Conservation (phyloP, 2,888 invertebrate genomes). For the Protula sp. region DNA sequence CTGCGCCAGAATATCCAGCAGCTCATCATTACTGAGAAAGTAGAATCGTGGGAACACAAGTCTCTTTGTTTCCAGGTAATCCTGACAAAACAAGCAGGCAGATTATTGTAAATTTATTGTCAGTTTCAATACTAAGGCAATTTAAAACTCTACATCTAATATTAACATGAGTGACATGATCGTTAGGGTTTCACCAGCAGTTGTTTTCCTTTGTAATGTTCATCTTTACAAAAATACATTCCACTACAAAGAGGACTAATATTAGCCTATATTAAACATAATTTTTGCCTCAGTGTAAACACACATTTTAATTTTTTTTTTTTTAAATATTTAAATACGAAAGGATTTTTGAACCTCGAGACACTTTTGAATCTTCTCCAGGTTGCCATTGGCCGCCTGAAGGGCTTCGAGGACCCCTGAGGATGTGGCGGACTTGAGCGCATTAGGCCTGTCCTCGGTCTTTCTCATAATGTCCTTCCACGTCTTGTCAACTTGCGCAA, state of each 20-base stretch:
- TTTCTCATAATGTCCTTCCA: slow-evolving; percentile 53
- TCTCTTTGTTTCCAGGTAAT: slow-evolving; percentile 52
- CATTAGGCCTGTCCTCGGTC: slow-evolving; percentile 51
- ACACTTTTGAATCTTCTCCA: slow-evolving; percentile 53
- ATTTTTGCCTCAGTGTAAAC: too few relatives aligned
- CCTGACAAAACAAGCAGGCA: slow-evolving; percentile 33
- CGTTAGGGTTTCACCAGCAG: too few relatives aligned
- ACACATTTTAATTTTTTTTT: too few relatives aligned
- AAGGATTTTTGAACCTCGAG: slow-evolving; percentile 36
- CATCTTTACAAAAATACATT: too few relatives aligned
- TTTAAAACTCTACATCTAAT: too few relatives aligned
- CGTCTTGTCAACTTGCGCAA: slow-evolving; percentile 47
- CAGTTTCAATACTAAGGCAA: too few relatives aligned
- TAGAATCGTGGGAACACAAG: slow-evolving; percentile 53
- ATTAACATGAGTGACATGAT: too few relatives aligned
- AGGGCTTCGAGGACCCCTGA: slow-evolving; percentile 50
- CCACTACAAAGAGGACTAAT: too few relatives aligned
- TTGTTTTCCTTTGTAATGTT: too few relatives aligned
- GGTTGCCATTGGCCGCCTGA: slow-evolving; percentile 43
- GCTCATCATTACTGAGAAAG: slow-evolving; percentile 53
- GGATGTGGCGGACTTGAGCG: slow-evolving; percentile 48
- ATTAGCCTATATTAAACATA: too few relatives aligned
- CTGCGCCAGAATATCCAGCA: slow-evolving; percentile 52
- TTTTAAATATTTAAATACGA: too few relatives aligned
- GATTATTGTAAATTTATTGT: too few relatives aligned